A percentile compares a stretch with the other conserved stretches of the same genome.
phyloP scores from a whole-genome alignment of 2,797 vertebrate species.

The Peromyscus aztecus region DNA sequence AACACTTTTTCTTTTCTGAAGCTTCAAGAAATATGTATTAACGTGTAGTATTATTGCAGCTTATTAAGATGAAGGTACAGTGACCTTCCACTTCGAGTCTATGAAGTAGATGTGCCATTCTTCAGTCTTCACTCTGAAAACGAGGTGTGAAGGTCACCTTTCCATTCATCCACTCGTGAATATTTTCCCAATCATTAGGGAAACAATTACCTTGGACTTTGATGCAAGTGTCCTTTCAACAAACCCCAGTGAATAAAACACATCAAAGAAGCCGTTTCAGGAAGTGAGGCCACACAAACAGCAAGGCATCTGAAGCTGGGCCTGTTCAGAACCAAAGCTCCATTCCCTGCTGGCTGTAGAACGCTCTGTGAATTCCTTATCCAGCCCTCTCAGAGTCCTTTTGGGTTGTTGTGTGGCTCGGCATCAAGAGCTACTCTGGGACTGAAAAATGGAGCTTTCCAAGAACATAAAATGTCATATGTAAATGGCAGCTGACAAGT shows the following conservation, averaged over 20 bases:
- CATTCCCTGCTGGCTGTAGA: not conserved
- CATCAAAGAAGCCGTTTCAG: not conserved
- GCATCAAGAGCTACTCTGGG: not conserved
- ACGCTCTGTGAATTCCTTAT: not conserved
- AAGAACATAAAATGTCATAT: not conserved
- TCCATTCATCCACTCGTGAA: not conserved
- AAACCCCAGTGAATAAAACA: not conserved
- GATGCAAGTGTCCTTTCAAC: not conserved
- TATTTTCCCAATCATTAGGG: not conserved
- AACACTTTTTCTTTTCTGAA: slow-evolving; percentile 32
- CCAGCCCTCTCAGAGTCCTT: not conserved
- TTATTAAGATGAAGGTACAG: not conserved
- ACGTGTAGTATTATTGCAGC: not conserved
- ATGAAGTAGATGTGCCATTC: not conserved
- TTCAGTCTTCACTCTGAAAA: slow-evolving; percentile 13
- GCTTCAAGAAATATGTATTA: not conserved
- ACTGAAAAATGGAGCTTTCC: not conserved
- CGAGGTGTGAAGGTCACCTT: not conserved
- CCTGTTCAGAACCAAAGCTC: too few relatives aligned
- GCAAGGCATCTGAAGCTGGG: not conserved
- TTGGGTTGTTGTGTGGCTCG: not conserved
- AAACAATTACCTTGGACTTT: not conserved
- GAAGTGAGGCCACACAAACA: not conserved
- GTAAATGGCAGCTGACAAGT: not conserved
- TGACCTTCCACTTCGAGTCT: not conserved